Conservation (phyloP, 1,140 invertebrate genomes). For the Latrodectus geometricus region DNA sequence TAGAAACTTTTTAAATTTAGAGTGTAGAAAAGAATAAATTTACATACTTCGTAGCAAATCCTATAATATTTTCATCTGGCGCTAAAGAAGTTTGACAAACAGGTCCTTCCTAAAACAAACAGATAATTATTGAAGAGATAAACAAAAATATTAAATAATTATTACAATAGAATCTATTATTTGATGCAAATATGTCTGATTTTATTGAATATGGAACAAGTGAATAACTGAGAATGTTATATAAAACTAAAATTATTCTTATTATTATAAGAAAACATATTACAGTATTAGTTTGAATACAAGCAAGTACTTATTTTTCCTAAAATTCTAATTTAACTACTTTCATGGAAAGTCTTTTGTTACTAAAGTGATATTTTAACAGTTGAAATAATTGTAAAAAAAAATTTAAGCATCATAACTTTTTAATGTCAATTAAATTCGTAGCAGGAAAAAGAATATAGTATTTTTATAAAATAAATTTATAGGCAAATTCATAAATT, state of each 20-base stretch:
- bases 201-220: not conserved
- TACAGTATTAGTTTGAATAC: too few species aligned
- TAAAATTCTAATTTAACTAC: too few species aligned
- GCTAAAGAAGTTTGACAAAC: conserved; percentile 44
- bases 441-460: too few species aligned
- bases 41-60: conserved; percentile 45
- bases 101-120: conserved; percentile 50
- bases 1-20: too few species aligned
- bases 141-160: not conserved
- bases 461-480: too few species aligned
- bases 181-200: not conserved
- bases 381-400: too few species aligned
- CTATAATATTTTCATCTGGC: conserved; percentile 59
- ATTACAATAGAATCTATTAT: not conserved
- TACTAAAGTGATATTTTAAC: too few species aligned
- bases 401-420: too few species aligned
- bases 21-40: not conserved
- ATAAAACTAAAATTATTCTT: not conserved
- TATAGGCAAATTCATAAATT: too few species aligned
- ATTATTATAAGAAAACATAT: not conserved
- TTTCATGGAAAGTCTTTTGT: too few species aligned
- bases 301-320: too few species aligned
- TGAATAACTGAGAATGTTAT: not conserved
- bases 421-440: too few species aligned
- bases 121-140: not conserved